Evolutionary conservation across 1,140 invertebrate genomes (phyloP).

Genomic region (Paraescarpia echinospica): DNA sequence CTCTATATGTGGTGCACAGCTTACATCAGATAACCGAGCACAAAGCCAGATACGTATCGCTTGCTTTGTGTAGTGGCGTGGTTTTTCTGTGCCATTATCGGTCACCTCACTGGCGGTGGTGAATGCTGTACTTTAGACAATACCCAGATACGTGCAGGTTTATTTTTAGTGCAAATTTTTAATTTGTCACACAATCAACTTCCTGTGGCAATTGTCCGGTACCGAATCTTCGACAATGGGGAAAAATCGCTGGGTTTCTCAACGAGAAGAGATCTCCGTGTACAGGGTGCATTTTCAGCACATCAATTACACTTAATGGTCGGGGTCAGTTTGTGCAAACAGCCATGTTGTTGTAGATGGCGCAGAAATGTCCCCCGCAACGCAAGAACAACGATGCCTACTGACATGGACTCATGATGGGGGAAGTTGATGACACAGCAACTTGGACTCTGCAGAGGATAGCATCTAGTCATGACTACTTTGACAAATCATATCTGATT

Average conservation of each 20-base stretch:
- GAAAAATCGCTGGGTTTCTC: neutral
- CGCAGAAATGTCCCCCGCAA: neutral
- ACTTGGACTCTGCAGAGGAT: too few relatives aligned
- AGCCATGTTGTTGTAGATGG: neutral
- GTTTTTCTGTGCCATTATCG: neutral
- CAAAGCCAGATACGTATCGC: neutral
- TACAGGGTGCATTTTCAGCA: neutral
- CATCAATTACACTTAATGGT: neutral
- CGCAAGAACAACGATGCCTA: neutral
- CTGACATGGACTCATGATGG: neutral
- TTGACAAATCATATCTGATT: too few relatives aligned
- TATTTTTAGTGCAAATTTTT: neutral
- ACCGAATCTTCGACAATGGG: neutral
- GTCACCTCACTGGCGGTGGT: neutral
- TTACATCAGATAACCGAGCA: neutral
- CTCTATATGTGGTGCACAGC: neutral
- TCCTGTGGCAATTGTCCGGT: neutral
- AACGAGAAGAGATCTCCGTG: neutral
- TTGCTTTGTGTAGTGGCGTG: neutral
- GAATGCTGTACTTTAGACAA: neutral
- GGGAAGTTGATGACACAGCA: too few relatives aligned
- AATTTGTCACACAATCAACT: neutral
- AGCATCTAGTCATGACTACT: too few relatives aligned
- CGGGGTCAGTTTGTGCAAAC: neutral
- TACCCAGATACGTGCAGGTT: neutral